A percentile compares a stretch with the other conserved stretches of the same genome.
phyloP scores from a whole-genome alignment of 2,797 vertebrate genomes.

The Nothura maculosa region DNA sequence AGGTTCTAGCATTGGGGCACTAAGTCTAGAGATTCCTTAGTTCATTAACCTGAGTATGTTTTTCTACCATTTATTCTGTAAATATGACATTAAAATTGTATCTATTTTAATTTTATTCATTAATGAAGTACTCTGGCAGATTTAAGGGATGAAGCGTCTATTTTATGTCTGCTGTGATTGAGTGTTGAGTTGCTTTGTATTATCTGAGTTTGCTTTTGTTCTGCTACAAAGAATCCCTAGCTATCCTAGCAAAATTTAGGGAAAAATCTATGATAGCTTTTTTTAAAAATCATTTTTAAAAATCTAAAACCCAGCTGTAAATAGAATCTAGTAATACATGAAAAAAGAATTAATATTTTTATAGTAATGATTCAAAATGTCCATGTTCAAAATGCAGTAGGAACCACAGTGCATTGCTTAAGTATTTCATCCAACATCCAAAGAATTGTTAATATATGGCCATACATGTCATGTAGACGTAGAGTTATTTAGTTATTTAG shows the following conservation, averaged over 20 bases:
- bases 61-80: not conserved
- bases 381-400: not conserved
- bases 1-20: not conserved
- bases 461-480: too few relatives aligned
- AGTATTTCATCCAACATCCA: not conserved
- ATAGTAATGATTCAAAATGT: slow-evolving; percentile 2
- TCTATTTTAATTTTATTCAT: not conserved
- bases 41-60: not conserved
- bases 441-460: not conserved
- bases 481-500: too few relatives aligned
- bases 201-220: not conserved
- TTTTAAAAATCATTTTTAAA: not conserved
- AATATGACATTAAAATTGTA: not conserved
- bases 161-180: not conserved
- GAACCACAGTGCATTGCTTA: not conserved
- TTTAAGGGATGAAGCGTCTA: not conserved
- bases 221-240: not conserved
- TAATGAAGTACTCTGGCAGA: not conserved
- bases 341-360: not conserved
- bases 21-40: fast-evolving
- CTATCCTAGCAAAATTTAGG: not conserved
- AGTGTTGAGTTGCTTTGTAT: not conserved
- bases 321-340: not conserved
- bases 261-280: not conserved
- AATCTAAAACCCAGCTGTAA: not conserved